Base-by-base conservation (phyloP, 1,140 invertebrate species). In the Polyergus mexicanus region DNA sequence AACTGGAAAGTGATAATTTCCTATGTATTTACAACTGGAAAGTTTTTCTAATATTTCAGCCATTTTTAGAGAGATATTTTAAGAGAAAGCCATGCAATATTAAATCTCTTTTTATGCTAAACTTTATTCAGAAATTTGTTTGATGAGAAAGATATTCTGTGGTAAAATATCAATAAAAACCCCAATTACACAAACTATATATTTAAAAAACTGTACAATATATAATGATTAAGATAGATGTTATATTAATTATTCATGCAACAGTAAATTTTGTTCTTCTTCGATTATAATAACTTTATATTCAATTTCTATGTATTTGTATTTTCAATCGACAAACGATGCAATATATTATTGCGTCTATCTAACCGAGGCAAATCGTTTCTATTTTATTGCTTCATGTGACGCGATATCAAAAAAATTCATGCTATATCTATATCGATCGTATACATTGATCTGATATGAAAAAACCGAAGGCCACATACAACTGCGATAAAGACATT, bases 361-460 rank as follows among this genome's bases (percentile, higher is more conserved):
- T 72, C 7, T 72, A 71, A 81, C 25, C 54, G 38, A 81, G 25
- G 38, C 38, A 83, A 83, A 47, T 60, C 28, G 25, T n/a, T 16
- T 72, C 38, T 83, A 83, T 83, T 72, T 83, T 83, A 72, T 4
- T 25, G 13, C 38, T 83, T 83, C 5, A 54, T 68, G 38, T 83
- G 68, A 77, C 38, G 32, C 72, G 58, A 41, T 84, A 76, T 84
- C 63, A 51, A 81, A 81, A 76, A 85, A 84, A 77, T 60, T 71
- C 28, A 80, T 19, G 13, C 28, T 25, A 13, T 28, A 51, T 28
- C 25, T 1, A 28, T 51, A 85, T 81, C 84, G 84, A 81, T 85
- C 76, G 65, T 13, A 47, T 22, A 58, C 68, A 85, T 85, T 81
- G 76, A 85, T 85, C 47, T 85, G 35, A 19, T 41, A 10, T 81